A percentile compares a stretch with the other conserved stretches of the same genome.
These are phyloP conservation scores for Gulo gulo DNA, from an alignment of 2,113 vertebrate species.

Conservation along the genomic window DNA sequence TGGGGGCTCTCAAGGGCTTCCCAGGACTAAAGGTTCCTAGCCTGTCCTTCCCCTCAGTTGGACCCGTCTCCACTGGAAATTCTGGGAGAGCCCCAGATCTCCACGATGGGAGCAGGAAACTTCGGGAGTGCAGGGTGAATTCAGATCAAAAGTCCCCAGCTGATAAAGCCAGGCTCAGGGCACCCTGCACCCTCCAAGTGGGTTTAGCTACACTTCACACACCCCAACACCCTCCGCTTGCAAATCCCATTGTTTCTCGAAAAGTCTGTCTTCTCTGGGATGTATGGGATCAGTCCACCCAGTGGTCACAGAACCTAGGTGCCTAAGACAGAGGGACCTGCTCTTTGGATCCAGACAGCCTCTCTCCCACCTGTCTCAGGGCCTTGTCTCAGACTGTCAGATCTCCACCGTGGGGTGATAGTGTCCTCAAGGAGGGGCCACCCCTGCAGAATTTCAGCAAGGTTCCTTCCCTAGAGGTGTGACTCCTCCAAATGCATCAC, in stretches of 20 bases:
- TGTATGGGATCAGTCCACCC: not conserved
- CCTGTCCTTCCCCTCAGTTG: not conserved
- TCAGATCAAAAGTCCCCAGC: conserved; percentile 35
- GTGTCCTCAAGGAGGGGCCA: not conserved
- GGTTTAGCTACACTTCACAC: not conserved
- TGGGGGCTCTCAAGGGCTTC: not conserved
- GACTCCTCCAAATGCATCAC: no score
- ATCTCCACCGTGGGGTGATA: no score
- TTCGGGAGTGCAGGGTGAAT: conserved; percentile 29
- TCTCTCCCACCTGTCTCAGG: not conserved
- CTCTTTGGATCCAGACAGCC: accelerated
- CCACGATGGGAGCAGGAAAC: not conserved
- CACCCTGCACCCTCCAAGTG: not conserved
- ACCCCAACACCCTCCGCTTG: not conserved
- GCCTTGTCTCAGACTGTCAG: not conserved
- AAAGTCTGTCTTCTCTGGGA: not conserved
- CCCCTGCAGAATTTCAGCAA: not conserved
- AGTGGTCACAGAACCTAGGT: not conserved
- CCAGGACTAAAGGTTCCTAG: not conserved
- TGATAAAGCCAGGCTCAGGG: not conserved
- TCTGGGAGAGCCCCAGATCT: not conserved
- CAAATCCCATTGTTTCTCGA: not conserved
- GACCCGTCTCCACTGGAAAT: conserved; percentile 6
- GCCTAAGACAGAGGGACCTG: not conserved
- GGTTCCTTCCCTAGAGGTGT: not conserved